Evolutionary conservation across 2,888 invertebrate genomes (phyloP), one percentile per base, ranked within the genome.

Genomic region (Crossocerus cetratus): DNA sequence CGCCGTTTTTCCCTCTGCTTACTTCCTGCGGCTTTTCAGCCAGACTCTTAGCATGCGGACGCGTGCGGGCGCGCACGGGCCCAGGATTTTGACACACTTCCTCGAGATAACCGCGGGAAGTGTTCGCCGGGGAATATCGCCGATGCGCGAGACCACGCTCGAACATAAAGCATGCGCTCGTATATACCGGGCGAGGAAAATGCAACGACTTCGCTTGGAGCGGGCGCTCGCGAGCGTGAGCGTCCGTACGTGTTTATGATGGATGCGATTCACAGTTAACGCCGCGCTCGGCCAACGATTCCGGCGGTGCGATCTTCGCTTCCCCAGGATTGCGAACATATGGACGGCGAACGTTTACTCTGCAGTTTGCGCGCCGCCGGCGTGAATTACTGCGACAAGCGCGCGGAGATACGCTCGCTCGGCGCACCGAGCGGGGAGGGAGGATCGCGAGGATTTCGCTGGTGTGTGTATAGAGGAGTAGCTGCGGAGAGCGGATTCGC

Each of bases 221-320:
- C 5, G 32, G 8, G 20, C 45, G 32, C 60, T 49, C 70, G 57
- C 64, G 67, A 18, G 55, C 66, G 32, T 57, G 22, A 56, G 56
- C 61, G 43, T 62, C 54, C 45, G 53, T 53, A 16, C 42, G 56
- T 72, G 72, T 72, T 65, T 63, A 75, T 71, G 72, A 80, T 76
- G 80, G 74, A 75, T 71, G 78, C 70, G 44, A 57, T 44, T 59
- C 59, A 74, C 64, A 64, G 77, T 61, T 81, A 79, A 79, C 78
- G 83, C 79, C 82, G 82, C 80, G 83, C 78, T 63, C 75, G 78
- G 76, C 78, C 49, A 70, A 49, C 67, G 54, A 59, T 60, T 42
- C 61, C 65, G 72, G 58, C 58, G 72, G 58, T 55, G 62, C 60
- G 63, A 53, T 62, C 56, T 67, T 71, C 60, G 42, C 42, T 20